phyloP scores from a whole-genome alignment of 2,797 vertebrate genomes.

The Phataginus tricuspis region DNA sequence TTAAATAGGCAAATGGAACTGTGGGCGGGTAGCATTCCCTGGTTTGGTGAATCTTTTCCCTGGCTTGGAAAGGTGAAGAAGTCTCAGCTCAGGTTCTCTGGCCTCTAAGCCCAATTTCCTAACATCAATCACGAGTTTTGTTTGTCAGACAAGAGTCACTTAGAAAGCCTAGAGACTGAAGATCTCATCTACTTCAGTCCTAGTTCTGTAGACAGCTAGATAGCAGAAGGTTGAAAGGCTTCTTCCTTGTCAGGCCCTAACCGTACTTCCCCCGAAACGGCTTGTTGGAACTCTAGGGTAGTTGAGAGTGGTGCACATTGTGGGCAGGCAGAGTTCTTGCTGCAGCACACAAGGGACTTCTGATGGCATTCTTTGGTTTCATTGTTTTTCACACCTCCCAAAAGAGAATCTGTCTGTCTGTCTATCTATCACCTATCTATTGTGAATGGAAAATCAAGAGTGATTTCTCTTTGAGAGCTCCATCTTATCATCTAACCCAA shows the following conservation, averaged over 20 bases:
- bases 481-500: not conserved
- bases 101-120: not conserved
- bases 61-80: not conserved
- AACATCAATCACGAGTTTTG: not conserved
- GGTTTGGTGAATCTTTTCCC: slow-evolving; percentile 18
- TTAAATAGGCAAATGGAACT: slow-evolving; percentile 27
- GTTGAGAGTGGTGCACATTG: not conserved
- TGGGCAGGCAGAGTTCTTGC: not conserved
- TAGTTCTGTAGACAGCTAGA: not conserved
- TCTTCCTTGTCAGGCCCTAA: not conserved
- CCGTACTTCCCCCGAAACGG: not conserved
- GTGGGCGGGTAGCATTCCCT: not conserved
- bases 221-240: not conserved
- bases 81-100: not conserved
- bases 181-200: not conserved
- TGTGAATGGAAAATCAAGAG: not conserved
- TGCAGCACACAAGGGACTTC: not conserved
- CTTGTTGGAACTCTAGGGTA: not conserved
- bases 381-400: not conserved
- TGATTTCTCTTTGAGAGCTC: not conserved
- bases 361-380: slow-evolving; percentile 3
- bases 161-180: not conserved
- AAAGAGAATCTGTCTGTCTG: not conserved
- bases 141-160: not conserved
- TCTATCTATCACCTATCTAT: not conserved